phyloP scores from a whole-genome alignment of 2,113 vertebrate genomes.

The Colistium nudipinnis region DNA sequence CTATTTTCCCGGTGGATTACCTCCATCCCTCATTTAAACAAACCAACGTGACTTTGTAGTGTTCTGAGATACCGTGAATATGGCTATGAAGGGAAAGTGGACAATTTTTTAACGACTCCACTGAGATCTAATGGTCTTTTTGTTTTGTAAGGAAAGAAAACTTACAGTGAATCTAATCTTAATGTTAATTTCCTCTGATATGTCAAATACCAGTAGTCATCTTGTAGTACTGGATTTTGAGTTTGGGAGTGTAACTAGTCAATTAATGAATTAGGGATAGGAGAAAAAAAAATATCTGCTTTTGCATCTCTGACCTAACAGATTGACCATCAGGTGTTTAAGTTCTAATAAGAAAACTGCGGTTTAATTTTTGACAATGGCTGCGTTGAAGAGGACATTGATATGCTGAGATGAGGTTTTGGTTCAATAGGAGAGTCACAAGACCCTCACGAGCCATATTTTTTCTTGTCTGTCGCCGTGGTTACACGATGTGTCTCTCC shows the following conservation, averaged over 20 bases:
- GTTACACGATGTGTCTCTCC: constrained; percentile 45
- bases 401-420: neutral
- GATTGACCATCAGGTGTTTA: neutral
- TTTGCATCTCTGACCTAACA: neutral
- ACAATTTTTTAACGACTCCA: too few relatives aligned
- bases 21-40: neutral
- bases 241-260: neutral
- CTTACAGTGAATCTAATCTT: too few relatives aligned
- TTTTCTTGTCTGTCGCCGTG: constrained; percentile 30
- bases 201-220: too few relatives aligned
- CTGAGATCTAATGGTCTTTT: too few relatives aligned
- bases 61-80: neutral
- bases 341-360: neutral
- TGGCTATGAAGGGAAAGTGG: constrained; percentile 5
- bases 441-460: constrained; percentile 22
- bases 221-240: too few relatives aligned
- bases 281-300: neutral
- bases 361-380: neutral
- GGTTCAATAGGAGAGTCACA: constrained; percentile 5
- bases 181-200: too few relatives aligned
- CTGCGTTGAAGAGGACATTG: neutral
- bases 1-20: constrained; percentile 11
- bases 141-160: too few relatives aligned
- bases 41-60: constrained; percentile 8
- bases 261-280: neutral